A percentile compares a stretch with the other conserved stretches of the same genome.
Conservation (phyloP, 2,888 invertebrate species). For the Cephus rjabovi region DNA sequence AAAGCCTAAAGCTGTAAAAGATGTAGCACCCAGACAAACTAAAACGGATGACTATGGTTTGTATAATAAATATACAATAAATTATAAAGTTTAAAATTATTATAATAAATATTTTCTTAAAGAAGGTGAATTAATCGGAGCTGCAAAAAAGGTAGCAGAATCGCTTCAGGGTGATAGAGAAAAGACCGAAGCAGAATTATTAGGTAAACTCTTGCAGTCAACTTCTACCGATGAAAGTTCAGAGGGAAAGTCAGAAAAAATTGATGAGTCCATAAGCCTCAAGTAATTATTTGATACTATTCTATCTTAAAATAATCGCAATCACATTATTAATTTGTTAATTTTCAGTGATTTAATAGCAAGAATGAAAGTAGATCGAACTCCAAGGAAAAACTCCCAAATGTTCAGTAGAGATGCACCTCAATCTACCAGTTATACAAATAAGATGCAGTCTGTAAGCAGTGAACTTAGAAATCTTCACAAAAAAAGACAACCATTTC, state of each 20-base stretch:
- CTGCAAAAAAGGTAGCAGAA: slow-evolving; percentile 80
- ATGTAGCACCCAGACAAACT: not conserved
- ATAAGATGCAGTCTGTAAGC: not conserved
- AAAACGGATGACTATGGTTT: slow-evolving; percentile 20
- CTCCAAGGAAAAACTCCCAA: slow-evolving; percentile 62
- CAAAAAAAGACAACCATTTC: not conserved
- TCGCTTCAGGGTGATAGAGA: slow-evolving; percentile 76
- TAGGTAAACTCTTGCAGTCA: slow-evolving; percentile 75
- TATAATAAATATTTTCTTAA: slow-evolving; percentile 17
- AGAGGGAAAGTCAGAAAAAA: not conserved
- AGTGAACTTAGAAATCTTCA: not conserved
- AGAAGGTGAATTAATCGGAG: slow-evolving; percentile 69
- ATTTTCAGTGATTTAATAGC: slow-evolving; percentile 76
- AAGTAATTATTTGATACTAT: slow-evolving; percentile 19
- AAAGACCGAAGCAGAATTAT: slow-evolving; percentile 79
- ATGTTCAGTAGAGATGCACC: slow-evolving; percentile 67
- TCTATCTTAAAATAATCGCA: not conserved
- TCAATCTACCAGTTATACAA: slow-evolving; percentile 44
- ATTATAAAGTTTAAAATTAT: slow-evolving; percentile 6
- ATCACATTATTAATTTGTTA: slow-evolving; percentile 8
- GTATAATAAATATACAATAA: slow-evolving; percentile 10
- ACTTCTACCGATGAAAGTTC: not conserved
- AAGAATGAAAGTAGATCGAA: slow-evolving; percentile 82
- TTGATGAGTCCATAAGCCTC: slow-evolving; percentile 14
- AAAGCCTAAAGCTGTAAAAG: not conserved